These are phyloP conservation scores for Pangasianodon gigas DNA, from an alignment of 2,113 vertebrate species.

Conservation along the genomic window DNA sequence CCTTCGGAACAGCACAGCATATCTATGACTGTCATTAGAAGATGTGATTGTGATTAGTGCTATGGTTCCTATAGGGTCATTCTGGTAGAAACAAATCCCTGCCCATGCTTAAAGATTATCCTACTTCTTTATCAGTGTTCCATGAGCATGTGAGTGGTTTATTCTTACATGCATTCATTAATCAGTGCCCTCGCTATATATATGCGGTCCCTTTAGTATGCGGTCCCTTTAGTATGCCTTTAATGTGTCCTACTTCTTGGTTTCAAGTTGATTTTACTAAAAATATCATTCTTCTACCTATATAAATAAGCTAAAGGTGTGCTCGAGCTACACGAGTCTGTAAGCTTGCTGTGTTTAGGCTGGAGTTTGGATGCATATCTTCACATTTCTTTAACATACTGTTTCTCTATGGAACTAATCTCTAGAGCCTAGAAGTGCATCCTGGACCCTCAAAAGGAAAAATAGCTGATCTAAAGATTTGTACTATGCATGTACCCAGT, in stretches of 20 bases:
- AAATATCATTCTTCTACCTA: neutral
- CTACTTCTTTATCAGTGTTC: neutral
- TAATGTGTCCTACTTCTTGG: neutral
- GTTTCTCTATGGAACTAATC: neutral
- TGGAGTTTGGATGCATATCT: neutral
- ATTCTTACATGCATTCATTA: neutral
- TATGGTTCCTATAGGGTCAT: neutral
- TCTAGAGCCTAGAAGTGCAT: neutral
- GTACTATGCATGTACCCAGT: neutral
- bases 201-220: neutral
- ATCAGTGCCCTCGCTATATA: too few relatives aligned
- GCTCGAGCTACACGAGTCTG: neutral
- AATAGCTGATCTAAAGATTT: neutral
- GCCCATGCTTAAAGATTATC: neutral
- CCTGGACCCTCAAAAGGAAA: too few relatives aligned
- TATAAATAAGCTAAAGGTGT: neutral
- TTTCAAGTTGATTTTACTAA: neutral
- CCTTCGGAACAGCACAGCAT: neutral
- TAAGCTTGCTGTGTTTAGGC: neutral
- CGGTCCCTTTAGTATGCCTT: neutral
- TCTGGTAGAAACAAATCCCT: neutral
- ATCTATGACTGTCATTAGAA: neutral
- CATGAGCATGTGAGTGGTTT: neutral
- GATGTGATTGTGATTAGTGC: neutral
- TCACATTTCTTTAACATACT: neutral